Evolutionary conservation across 2,797 vertebrate species (phyloP).

Genomic region (Hozukius guyotensis): DNA sequence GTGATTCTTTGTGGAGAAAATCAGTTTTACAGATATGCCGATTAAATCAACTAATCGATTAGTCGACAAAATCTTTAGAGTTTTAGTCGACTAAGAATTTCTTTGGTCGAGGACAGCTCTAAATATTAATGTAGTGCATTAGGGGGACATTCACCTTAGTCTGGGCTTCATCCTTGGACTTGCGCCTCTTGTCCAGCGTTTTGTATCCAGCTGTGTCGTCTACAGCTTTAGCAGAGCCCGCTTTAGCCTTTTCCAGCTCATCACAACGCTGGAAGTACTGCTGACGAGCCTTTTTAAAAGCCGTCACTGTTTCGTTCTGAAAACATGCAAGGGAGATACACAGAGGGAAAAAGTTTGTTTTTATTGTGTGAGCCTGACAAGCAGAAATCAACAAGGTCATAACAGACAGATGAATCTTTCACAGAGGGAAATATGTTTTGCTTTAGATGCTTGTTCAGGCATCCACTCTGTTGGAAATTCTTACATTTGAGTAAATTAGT

Average conservation of each 20-base stretch:
- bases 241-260: slow-evolving; percentile 88
- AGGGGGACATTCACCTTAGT: slow-evolving; percentile 80
- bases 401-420: background rate
- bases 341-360: background rate
- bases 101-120: background rate
- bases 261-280: slow-evolving; percentile 91
- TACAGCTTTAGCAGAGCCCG: slow-evolving; percentile 80
- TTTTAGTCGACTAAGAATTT: too few species aligned
- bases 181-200: slow-evolving; percentile 91
- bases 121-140: background rate
- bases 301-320: slow-evolving; percentile 85
- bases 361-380: background rate
- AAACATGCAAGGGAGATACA: slow-evolving; percentile 2
- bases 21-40: too few species aligned
- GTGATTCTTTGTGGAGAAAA: too few species aligned
- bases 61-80: too few species aligned
- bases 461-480: background rate
- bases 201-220: slow-evolving; percentile 85
- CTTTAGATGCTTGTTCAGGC: background rate
- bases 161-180: slow-evolving; percentile 90
- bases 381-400: background rate
- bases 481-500: slow-evolving; percentile 1
- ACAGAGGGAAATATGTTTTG: background rate
- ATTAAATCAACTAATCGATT: too few species aligned
- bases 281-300: slow-evolving; percentile 88